Percentiles rank a stretch among this genome's conserved stretches.
phyloP scores from a whole-genome alignment of 2,797 vertebrate species.

The Rhynchonycteris naso region DNA sequence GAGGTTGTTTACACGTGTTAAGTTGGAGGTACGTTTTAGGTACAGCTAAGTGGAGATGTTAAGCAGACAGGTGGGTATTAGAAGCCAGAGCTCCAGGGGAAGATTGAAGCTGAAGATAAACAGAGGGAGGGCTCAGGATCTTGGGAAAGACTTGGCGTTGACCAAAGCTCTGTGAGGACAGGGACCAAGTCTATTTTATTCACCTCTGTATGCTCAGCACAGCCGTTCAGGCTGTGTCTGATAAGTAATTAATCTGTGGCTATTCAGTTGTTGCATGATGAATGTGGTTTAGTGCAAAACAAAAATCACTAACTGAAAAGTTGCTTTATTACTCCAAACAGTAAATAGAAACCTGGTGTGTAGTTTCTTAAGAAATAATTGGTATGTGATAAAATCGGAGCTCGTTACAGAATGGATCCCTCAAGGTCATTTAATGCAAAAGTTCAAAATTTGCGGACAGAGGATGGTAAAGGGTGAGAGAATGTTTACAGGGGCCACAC shows the following conservation, averaged over 20 bases:
- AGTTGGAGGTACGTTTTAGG: not conserved
- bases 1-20: not conserved
- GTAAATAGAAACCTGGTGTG: not conserved
- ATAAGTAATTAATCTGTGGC: not conserved
- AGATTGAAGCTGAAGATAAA: not conserved
- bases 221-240: not conserved
- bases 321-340: constrained; percentile 36
- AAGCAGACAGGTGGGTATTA: not conserved
- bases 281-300: not conserved
- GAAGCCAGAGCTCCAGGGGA: not conserved
- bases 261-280: not conserved
- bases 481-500: not conserved
- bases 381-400: not conserved
- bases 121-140: not conserved
- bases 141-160: not conserved
- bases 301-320: constrained; percentile 35
- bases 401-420: not conserved
- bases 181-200: rapidly evolving
- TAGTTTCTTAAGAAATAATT: constrained; percentile 44
- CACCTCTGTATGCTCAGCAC: not conserved
- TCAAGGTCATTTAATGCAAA: not conserved
- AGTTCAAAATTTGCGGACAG: not conserved
- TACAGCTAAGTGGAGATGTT: not conserved
- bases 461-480: not conserved
- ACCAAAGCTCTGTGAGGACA: not conserved